Percentiles rank a stretch among this genome's conserved stretches.
phyloP scores from a whole-genome alignment of 1,140 invertebrate species.

The Notospermus geniculatus region DNA sequence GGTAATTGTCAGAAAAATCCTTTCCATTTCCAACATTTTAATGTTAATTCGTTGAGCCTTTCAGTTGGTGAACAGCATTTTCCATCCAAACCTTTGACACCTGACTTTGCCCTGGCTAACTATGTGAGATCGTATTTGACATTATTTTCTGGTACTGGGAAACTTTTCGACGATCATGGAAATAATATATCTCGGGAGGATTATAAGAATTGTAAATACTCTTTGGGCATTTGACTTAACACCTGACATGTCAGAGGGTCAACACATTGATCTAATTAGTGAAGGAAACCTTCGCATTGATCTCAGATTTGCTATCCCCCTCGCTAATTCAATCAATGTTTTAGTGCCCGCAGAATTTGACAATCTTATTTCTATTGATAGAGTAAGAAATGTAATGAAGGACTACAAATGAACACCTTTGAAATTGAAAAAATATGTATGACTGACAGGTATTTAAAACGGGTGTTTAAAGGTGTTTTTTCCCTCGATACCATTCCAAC shows the following conservation, averaged over 20 bases:
- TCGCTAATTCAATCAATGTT: background rate
- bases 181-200: background rate
- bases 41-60: background rate
- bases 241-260: background rate
- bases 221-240: conserved; percentile 1
- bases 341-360: background rate
- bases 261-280: background rate
- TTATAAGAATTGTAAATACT: background rate
- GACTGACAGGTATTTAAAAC: background rate
- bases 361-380: background rate
- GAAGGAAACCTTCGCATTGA: background rate
- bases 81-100: background rate
- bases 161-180: background rate
- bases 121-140: background rate
- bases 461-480: conserved; percentile 1
- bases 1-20: conserved; percentile 3
- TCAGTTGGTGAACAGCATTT: background rate
- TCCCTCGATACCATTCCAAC: background rate
- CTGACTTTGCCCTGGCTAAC: background rate
- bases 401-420: conserved; percentile 1
- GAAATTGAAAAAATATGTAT: background rate
- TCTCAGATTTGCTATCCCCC: background rate
- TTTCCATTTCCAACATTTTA: background rate
- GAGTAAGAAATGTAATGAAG: background rate
- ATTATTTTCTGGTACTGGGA: background rate